Evolutionary conservation across 2,113 vertebrate genomes (phyloP).

Genomic region (Vanacampus margaritifer): DNA sequence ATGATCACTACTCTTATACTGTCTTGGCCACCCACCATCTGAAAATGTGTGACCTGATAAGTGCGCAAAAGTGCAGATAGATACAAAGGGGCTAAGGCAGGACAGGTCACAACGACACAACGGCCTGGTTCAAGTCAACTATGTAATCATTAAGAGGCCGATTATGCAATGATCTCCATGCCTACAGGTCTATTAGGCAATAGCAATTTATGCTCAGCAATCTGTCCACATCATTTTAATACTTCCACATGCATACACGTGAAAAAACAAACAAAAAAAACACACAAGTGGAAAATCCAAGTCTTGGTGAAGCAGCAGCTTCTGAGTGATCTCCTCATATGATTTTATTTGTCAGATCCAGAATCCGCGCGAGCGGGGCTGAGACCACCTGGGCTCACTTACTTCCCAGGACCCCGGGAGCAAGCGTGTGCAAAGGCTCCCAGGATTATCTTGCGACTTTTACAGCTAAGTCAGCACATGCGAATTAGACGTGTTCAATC

Average conservation of each 20-base stretch:
- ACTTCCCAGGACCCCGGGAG: conserved; percentile 52
- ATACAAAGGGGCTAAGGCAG: no score
- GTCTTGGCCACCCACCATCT: no score
- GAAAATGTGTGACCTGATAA: no score
- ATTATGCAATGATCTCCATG: no score
- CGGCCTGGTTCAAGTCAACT: no score
- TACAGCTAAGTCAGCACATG: conserved; percentile 56
- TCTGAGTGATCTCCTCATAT: conserved; percentile 29
- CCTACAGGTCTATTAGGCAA: background rate
- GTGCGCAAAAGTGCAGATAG: no score
- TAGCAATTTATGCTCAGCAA: background rate
- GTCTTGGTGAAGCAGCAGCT: conserved; percentile 1
- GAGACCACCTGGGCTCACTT: conserved; percentile 71
- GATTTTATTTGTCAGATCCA: conserved; percentile 55
- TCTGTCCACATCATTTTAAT: background rate
- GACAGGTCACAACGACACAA: no score
- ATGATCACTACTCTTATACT: no score
- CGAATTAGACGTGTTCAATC: conserved; percentile 63
- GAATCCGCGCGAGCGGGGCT: conserved; percentile 19
- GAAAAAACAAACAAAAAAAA: background rate
- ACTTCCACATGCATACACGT: conserved; percentile 8
- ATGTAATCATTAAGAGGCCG: no score
- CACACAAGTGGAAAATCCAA: background rate
- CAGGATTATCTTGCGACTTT: conserved; percentile 68
- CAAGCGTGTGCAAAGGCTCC: conserved; percentile 49